A percentile compares a stretch with the other conserved stretches of the same genome.
Conservation (phyloP, 2,888 invertebrate species). For the Brachyopa scutellaris region DNA sequence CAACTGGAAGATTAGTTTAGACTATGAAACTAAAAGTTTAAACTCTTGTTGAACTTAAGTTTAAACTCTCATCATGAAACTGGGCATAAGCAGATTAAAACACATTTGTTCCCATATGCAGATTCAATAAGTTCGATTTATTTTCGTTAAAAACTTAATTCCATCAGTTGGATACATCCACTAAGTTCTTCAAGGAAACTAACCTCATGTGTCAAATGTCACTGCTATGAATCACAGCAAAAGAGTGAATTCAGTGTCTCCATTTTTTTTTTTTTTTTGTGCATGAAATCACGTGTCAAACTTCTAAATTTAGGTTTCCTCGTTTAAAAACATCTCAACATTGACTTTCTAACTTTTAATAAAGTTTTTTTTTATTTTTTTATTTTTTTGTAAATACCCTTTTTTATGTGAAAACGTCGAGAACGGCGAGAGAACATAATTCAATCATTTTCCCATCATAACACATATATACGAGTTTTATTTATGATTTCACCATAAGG, state of each 20-base stretch:
- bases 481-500: conserved; percentile 34
- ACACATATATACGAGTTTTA: conserved; percentile 4
- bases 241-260: conserved; percentile 6
- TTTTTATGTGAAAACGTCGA: conserved; percentile 32
- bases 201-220: too few species aligned
- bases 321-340: conserved; percentile 6
- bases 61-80: too few species aligned
- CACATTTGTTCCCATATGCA: too few species aligned
- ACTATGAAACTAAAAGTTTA: too few species aligned
- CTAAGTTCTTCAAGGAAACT: too few species aligned
- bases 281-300: conserved; percentile 24
- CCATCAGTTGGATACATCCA: too few species aligned
- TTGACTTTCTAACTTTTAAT: conserved; percentile 34
- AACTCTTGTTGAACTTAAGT: too few species aligned
- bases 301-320: conserved; percentile 11
- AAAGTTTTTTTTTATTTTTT: conserved; percentile 5
- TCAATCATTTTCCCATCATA: conserved; percentile 7
- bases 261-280: not conserved
- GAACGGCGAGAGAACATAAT: conserved; percentile 24
- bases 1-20: too few species aligned
- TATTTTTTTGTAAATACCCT: not conserved
- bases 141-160: too few species aligned
- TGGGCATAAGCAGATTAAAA: too few species aligned
- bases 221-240: not conserved
- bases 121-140: too few species aligned